Evolutionary conservation across 2,113 vertebrate genomes (phyloP).

Genomic region (Siniperca chuatsi): DNA sequence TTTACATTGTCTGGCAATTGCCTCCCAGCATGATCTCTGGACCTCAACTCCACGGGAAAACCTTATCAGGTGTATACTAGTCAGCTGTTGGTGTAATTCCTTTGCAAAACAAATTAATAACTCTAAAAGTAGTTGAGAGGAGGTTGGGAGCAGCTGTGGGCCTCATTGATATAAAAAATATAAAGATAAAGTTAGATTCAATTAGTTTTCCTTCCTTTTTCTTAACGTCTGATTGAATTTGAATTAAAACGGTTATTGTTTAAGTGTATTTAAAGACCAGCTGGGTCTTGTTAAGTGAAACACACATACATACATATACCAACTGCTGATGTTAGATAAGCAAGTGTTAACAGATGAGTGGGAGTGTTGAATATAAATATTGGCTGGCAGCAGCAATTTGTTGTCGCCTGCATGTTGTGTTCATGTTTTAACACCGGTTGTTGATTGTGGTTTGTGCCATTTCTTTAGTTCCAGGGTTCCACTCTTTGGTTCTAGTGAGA

Average conservation of each 20-base stretch:
- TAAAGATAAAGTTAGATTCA: constrained; percentile 23
- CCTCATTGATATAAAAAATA: constrained; percentile 29
- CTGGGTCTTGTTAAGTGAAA: constrained; percentile 12
- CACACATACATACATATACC: not conserved
- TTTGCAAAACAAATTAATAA: constrained; percentile 57
- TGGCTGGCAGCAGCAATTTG: not conserved
- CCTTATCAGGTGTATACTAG: constrained; percentile 25
- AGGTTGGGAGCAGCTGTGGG: constrained; percentile 35
- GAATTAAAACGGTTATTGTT: not conserved
- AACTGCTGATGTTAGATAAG: constrained; percentile 14
- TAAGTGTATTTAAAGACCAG: constrained; percentile 25
- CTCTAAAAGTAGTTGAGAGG: not conserved
- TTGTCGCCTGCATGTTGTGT: constrained; percentile 3
- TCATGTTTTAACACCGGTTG: not conserved
- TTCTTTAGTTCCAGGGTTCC: not conserved
- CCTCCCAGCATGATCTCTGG: constrained; percentile 27
- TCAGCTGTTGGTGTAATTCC: constrained; percentile 16
- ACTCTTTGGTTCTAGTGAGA: not conserved
- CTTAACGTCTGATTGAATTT: constrained; percentile 20
- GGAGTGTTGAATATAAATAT: not conserved
- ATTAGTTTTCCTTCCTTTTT: constrained; percentile 6
- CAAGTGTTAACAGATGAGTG: constrained; percentile 2
- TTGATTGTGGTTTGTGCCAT: not conserved
- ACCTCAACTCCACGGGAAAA: constrained; percentile 14
- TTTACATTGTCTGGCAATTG: constrained; percentile 33